phyloP scores from a whole-genome alignment of 2,888 invertebrate species.

The Maniola hyperantus region DNA sequence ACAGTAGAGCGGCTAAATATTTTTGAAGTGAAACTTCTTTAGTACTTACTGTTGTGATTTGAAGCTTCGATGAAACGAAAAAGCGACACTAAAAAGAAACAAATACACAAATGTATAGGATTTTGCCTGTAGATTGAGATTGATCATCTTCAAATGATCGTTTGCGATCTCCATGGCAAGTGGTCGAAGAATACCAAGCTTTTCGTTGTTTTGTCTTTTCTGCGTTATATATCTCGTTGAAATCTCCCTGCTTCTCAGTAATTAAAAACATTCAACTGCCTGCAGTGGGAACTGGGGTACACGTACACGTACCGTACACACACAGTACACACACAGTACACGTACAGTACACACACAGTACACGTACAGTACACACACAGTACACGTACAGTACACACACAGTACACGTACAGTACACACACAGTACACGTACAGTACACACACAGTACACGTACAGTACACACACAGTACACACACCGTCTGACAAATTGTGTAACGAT shows the following conservation, averaged over 20 bases:
- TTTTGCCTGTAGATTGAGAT: too few relatives aligned
- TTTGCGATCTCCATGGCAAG: too few relatives aligned
- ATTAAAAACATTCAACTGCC: constrained; percentile 9
- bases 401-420: background rate
- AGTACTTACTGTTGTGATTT: too few relatives aligned
- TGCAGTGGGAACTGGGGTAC: background rate
- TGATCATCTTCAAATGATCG: too few relatives aligned
- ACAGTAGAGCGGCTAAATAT: background rate
- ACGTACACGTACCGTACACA: too few relatives aligned
- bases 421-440: background rate
- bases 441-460: background rate
- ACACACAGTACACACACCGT: background rate
- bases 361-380: background rate
- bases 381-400: background rate
- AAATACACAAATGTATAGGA: too few relatives aligned
- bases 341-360: background rate
- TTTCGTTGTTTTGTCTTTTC: background rate
- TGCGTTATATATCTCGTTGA: background rate
- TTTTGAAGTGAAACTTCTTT: too few relatives aligned
- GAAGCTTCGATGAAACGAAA: too few relatives aligned
- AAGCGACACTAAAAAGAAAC: too few relatives aligned
- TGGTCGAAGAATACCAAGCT: too few relatives aligned
- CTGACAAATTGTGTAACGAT: background rate
- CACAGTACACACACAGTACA: too few relatives aligned
- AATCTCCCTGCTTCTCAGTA: background rate